Percentiles rank a stretch among this genome's conserved stretches.
These are phyloP conservation scores for Larimichthys crocea DNA, from an alignment of 2,113 vertebrate species.

Conservation along the genomic window DNA sequence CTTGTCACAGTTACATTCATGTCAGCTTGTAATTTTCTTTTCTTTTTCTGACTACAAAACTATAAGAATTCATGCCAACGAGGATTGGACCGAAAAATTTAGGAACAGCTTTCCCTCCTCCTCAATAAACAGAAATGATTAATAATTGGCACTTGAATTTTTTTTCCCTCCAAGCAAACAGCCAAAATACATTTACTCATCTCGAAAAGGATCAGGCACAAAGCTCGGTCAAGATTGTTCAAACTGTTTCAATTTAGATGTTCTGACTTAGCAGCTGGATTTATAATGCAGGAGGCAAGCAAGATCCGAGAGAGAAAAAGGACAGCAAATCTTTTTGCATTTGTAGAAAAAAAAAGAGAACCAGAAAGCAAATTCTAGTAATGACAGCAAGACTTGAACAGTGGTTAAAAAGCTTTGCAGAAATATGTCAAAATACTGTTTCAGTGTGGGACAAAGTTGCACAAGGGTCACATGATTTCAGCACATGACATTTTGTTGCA, in stretches of 20 bases:
- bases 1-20: neutral
- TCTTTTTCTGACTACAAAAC: neutral
- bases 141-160: neutral
- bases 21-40: neutral
- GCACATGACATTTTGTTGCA: neutral
- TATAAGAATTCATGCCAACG: neutral
- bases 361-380: neutral
- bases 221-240: neutral
- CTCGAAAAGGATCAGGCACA: neutral
- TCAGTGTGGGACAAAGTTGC: too few relatives aligned
- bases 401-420: neutral
- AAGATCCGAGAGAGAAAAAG: neutral
- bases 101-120: neutral
- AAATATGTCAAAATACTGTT: neutral
- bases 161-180: neutral
- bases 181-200: neutral
- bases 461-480: neutral
- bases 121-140: neutral
- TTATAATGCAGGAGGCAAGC: neutral
- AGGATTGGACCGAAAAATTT: neutral
- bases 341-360: neutral
- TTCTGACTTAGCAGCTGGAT: slow-evolving; percentile 13
- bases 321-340: neutral
- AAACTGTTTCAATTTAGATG: neutral
- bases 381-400: neutral